These are phyloP conservation scores for Gambusia yucatana DNA, from an alignment of 2,797 vertebrate species.

Conservation along the genomic window DNA sequence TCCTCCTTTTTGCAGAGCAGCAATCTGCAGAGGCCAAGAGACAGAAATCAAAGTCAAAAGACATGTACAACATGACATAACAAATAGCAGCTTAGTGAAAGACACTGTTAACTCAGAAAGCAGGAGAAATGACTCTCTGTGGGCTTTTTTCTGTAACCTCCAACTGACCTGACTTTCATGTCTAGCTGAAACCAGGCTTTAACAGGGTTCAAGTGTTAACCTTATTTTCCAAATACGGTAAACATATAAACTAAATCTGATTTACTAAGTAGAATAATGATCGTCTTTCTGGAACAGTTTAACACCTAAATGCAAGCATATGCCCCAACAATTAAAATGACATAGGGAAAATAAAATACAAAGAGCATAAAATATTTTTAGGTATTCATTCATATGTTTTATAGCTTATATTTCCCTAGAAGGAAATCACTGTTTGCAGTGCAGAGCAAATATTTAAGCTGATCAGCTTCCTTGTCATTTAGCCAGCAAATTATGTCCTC, in stretches of 20 bases:
- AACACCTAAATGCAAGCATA: background rate
- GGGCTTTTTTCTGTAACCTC: conserved; percentile 8
- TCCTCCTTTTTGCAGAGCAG: conserved; percentile 82
- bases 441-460: background rate
- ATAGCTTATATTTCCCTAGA: background rate
- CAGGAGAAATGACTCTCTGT: background rate
- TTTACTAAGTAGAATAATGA: background rate
- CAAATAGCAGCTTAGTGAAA: conserved; percentile 18
- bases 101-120: conserved; percentile 29
- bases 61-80: conserved; percentile 22
- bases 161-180: background rate
- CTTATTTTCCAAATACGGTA: background rate
- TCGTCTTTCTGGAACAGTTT: background rate
- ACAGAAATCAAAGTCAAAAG: conserved; percentile 39
- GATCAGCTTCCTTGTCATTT: background rate
- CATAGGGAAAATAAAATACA: background rate
- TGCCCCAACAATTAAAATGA: background rate
- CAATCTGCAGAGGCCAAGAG: conserved; percentile 66
- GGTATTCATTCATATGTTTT: background rate
- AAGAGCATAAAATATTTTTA: background rate
- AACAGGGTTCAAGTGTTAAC: background rate
- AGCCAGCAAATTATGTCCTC: background rate
- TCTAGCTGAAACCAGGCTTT: background rate
- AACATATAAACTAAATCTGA: background rate
- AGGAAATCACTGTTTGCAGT: background rate